A percentile compares a stretch with the other conserved stretches of the same genome.
These are phyloP conservation scores for Zaprionus taronus DNA, from an alignment of 1,140 invertebrate species.

Conservation along the genomic window DNA sequence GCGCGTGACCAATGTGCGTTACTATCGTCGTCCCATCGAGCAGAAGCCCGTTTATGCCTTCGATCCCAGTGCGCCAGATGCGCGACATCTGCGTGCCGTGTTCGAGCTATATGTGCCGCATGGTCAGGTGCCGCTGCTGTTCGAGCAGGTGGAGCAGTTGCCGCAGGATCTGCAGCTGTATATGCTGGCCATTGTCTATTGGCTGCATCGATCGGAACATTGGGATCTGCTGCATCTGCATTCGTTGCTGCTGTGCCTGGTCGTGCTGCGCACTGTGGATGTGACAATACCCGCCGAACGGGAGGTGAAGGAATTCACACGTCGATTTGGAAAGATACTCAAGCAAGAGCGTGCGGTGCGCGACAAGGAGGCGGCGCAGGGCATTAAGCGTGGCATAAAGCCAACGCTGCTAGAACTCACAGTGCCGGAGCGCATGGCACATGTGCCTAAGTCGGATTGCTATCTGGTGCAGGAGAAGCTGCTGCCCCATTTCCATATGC, in stretches of 20 bases:
- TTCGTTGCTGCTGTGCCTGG: constrained; percentile 86
- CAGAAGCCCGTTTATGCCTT: constrained; percentile 40
- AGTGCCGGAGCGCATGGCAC: constrained; percentile 85
- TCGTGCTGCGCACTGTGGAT: constrained; percentile 88
- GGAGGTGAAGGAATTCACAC: constrained; percentile 84
- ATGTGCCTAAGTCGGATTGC: constrained; percentile 86
- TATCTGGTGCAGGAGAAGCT: constrained; percentile 87
- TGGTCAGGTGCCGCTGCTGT: constrained; percentile 50
- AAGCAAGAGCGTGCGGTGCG: constrained; percentile 67
- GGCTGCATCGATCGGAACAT: constrained; percentile 86
- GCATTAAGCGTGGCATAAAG: constrained; percentile 60
- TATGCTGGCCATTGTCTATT: constrained; percentile 88
- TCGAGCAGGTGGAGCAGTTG: constrained; percentile 85
- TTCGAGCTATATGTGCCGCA: constrained; percentile 78
- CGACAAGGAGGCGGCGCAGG: constrained; percentile 54
- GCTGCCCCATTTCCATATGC: constrained; percentile 87
- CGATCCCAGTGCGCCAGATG: constrained; percentile 56
- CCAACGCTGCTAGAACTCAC: constrained; percentile 49
- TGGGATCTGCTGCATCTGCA: constrained; percentile 86
- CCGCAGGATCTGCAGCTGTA: constrained; percentile 88
- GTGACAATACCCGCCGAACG: constrained; percentile 86
- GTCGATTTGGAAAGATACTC: constrained; percentile 74
- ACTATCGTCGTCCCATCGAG: constrained; percentile 56
- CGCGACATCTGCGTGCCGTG: constrained; percentile 68
- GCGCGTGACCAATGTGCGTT: constrained; percentile 70